Conservation (phyloP, 2,888 invertebrate species). For the Drosophila diplacantha region DNA sequence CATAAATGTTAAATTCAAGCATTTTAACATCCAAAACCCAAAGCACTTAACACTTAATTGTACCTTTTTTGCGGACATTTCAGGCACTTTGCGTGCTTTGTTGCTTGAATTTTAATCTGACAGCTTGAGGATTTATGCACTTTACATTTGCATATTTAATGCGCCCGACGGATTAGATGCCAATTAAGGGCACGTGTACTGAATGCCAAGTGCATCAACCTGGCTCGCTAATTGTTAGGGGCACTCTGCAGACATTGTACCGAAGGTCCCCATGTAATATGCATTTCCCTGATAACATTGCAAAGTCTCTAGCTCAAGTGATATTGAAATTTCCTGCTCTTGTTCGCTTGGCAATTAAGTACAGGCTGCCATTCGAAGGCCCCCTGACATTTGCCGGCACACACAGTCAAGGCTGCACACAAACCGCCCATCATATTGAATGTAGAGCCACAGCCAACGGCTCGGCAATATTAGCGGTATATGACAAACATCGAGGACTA, state of each 20-base stretch:
- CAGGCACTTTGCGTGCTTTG: not conserved
- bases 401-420: constrained; percentile 1
- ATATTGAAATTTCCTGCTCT: constrained; percentile 55
- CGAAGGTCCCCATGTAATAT: constrained; percentile 43
- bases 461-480: constrained; percentile 61
- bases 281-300: constrained; percentile 47
- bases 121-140: constrained; percentile 9
- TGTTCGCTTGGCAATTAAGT: constrained; percentile 62
- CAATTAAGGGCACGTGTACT: constrained; percentile 46
- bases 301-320: constrained; percentile 38
- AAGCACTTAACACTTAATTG: not conserved
- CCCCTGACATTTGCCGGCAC: constrained; percentile 39
- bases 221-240: constrained; percentile 36
- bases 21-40: not conserved
- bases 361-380: constrained; percentile 52
- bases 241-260: constrained; percentile 1
- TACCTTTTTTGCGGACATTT: not conserved
- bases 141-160: constrained; percentile 37
- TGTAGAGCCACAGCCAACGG: constrained; percentile 50
- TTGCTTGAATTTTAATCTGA: constrained; percentile 5
- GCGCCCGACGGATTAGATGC: constrained; percentile 44
- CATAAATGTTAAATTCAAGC: not conserved
- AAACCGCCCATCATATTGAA: constrained; percentile 18
- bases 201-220: constrained; percentile 16
- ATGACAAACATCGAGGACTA: constrained; percentile 57